These are phyloP conservation scores for Oriolus oriolus DNA, from an alignment of 2,113 vertebrate species.

Conservation along the genomic window DNA sequence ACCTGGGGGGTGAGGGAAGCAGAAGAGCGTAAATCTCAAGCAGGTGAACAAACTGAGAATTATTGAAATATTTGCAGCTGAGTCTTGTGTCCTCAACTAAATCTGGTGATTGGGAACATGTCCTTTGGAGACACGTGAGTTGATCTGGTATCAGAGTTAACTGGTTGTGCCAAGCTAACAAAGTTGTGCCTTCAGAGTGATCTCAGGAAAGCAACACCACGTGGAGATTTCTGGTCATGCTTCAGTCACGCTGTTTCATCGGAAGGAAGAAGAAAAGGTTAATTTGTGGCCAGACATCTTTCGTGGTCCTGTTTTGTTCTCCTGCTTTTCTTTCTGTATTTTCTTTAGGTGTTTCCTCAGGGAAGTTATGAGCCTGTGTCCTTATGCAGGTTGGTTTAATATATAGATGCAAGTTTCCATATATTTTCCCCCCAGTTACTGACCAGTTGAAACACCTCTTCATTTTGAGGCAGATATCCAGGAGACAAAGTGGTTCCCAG, in stretches of 20 bases:
- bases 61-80: background rate
- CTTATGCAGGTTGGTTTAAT: background rate
- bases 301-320: background rate
- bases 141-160: background rate
- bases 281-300: background rate
- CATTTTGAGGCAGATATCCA: background rate
- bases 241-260: background rate
- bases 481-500: background rate
- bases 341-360: background rate
- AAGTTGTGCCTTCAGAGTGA: background rate
- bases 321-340: background rate
- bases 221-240: rapidly evolving
- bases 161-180: background rate
- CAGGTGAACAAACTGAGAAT: background rate
- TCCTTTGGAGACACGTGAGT: background rate
- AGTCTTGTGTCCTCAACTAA: background rate
- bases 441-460: background rate
- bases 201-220: background rate
- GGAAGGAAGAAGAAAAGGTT: background rate
- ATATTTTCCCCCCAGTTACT: background rate
- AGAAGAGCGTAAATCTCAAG: background rate
- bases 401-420: background rate
- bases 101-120: rapidly evolving
- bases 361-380: background rate
- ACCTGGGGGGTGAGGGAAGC: rapidly evolving